Evolutionary conservation across 2,113 vertebrate species (phyloP).

Genomic region (human): GRCh38 chr1:162241501-162242000

Average conservation of each 20-base stretch:
- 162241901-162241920: not conserved
- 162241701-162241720: not conserved
- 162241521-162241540: not conserved
- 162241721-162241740: not conserved
- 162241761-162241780: not conserved
- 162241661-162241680: not conserved
- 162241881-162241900: not conserved
- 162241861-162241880: not conserved
- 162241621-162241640: not conserved
- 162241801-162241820: fast-evolving
- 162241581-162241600: not conserved
- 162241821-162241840: not conserved
- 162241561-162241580: not conserved
- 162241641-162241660: not conserved
- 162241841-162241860: not conserved
- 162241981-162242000: not conserved
- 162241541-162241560: no score
- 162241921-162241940: not conserved
- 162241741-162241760: not conserved
- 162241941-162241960: not conserved
- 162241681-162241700: not conserved
- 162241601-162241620: not conserved
- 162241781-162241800: not conserved
- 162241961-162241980: not conserved
- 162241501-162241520: not conserved